phyloP scores from a whole-genome alignment of 2,797 vertebrate genomes.

The Hippoglossus hippoglossus region DNA sequence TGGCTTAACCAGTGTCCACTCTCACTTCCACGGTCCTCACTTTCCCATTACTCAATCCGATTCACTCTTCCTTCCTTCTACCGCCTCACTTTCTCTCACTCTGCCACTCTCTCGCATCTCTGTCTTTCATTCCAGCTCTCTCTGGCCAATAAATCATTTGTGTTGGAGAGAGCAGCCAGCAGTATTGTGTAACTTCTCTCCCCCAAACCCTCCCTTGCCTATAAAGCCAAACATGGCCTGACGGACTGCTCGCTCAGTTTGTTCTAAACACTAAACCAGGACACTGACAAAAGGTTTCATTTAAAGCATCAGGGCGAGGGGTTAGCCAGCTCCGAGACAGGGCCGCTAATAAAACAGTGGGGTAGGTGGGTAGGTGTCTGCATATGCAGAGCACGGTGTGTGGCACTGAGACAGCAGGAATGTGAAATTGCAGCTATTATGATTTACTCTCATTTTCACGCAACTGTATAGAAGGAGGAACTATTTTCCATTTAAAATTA shows the following conservation, averaged over 20 bases:
- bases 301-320: conserved; percentile 67
- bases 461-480: neutral
- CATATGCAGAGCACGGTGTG: conserved; percentile 9
- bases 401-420: conserved; percentile 30
- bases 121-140: conserved; percentile 66
- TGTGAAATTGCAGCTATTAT: conserved; percentile 21
- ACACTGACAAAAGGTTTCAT: conserved; percentile 74
- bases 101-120: conserved; percentile 63
- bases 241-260: conserved; percentile 72
- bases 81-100: conserved; percentile 48
- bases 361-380: conserved; percentile 50
- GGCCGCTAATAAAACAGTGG: conserved; percentile 66
- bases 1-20: conserved; percentile 64
- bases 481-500: conserved; percentile 2
- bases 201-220: conserved; percentile 59
- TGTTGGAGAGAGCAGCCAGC: conserved; percentile 61
- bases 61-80: conserved; percentile 60
- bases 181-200: conserved; percentile 70
- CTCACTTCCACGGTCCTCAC: conserved; percentile 52
- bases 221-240: conserved; percentile 71
- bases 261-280: conserved; percentile 68
- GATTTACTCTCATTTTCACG: conserved; percentile 1
- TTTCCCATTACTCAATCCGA: conserved; percentile 61
- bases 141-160: conserved; percentile 77
- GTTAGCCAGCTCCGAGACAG: conserved; percentile 57